Percentiles rank a stretch among this genome's conserved stretches.
phyloP scores from a whole-genome alignment of 2,888 invertebrate species.

The Pollenia angustigena region DNA sequence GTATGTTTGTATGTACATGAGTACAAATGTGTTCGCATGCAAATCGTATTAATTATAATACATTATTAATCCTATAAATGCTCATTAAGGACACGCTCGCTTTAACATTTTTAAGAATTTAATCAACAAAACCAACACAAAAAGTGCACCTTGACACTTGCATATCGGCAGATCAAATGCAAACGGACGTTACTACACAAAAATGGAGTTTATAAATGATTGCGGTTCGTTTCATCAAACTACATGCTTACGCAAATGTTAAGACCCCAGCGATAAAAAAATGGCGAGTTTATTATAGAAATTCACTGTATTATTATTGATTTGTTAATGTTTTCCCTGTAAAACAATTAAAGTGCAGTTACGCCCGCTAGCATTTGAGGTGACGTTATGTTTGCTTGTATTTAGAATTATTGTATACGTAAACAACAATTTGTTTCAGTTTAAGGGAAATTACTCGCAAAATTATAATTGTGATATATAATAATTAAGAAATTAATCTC shows the following conservation, averaged over 20 bases:
- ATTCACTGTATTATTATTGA: no score
- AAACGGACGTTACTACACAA: no score
- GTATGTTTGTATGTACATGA: not conserved
- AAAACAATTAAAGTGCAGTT: no score
- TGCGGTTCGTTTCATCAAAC: no score
- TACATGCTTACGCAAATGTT: no score
- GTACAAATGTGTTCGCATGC: not conserved
- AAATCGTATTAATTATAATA: slow-evolving; percentile 55
- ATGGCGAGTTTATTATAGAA: no score
- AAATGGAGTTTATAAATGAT: no score
- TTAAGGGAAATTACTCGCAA: not conserved
- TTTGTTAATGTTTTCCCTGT: no score
- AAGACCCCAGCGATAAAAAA: no score
- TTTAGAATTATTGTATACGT: not conserved
- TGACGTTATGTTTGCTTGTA: not conserved
- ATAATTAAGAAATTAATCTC: slow-evolving; percentile 6
- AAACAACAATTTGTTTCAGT: not conserved
- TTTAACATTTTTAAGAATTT: slow-evolving; percentile 47
- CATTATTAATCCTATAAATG: slow-evolving; percentile 57
- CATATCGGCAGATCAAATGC: no score
- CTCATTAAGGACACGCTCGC: slow-evolving; percentile 49
- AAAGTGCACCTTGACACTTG: not conserved
- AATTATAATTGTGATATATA: not conserved
- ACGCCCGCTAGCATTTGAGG: no score
- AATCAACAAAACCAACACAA: not conserved